phyloP scores from a whole-genome alignment of 2,888 invertebrate species.

The Mesoligia furuncula region DNA sequence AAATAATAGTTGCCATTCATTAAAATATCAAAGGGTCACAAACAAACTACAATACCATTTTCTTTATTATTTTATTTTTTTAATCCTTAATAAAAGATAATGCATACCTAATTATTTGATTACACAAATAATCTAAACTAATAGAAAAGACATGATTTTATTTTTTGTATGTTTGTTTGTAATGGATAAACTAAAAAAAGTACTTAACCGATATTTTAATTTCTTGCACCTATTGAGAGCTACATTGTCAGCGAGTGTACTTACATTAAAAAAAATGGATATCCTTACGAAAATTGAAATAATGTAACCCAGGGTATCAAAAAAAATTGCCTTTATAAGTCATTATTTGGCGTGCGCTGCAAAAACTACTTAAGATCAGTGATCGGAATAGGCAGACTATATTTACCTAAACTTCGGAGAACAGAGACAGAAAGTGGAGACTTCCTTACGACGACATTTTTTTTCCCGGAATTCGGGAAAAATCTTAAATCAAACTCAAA shows the following conservation, averaged over 20 bases:
- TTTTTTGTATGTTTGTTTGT: neutral
- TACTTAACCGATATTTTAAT: neutral
- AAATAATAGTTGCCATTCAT: neutral
- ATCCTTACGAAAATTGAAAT: too few species aligned
- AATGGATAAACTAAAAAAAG: too few species aligned
- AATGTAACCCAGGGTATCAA: too few species aligned
- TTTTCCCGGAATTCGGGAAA: too few species aligned
- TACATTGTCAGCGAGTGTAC: neutral
- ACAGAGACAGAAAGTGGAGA: too few species aligned
- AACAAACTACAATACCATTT: slow-evolving; percentile 19
- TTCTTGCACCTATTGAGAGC: neutral
- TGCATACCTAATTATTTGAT: slow-evolving; percentile 21
- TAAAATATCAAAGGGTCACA: slow-evolving; percentile 11
- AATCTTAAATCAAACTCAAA: too few species aligned
- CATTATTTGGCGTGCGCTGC: neutral
- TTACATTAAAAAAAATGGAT: too few species aligned
- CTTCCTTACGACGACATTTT: too few species aligned
- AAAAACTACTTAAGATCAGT: too few species aligned
- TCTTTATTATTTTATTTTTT: neutral
- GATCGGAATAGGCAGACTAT: too few species aligned
- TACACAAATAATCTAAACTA: neutral
- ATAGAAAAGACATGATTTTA: neutral
- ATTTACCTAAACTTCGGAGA: too few species aligned
- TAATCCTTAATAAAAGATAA: slow-evolving; percentile 7
- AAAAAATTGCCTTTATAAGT: too few species aligned